These are phyloP conservation scores for Malachius bipustulatus DNA, from an alignment of 2,888 invertebrate species.

Conservation along the genomic window DNA sequence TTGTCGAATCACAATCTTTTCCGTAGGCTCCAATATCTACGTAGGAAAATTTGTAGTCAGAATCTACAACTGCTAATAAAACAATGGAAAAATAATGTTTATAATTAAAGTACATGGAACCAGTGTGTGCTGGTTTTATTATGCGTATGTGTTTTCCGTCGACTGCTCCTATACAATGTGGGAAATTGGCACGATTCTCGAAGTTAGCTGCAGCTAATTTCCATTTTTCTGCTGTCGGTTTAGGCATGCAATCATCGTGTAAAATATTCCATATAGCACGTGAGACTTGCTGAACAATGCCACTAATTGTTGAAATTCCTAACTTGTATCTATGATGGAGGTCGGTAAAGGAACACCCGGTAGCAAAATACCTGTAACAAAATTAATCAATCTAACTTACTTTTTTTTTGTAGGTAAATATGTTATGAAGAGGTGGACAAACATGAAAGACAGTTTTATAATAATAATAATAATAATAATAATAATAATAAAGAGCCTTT, in stretches of 20 bases:
- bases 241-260: slow-evolving; percentile 5
- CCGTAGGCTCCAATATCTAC: no score
- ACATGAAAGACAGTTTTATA: slow-evolving; percentile 3
- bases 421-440: slow-evolving; percentile 1
- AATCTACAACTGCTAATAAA: no score
- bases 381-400: no score
- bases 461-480: no score
- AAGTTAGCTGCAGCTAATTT: slow-evolving; percentile 10
- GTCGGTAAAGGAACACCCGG: slow-evolving; percentile 1
- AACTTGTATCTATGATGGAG: slow-evolving; percentile 4
- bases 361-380: slow-evolving; percentile 3
- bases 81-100: no score
- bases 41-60: no score
- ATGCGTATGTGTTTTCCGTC: slow-evolving; percentile 5
- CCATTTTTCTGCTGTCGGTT: slow-evolving; percentile 2
- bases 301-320: slow-evolving; percentile 5
- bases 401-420: not conserved
- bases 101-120: slow-evolving; percentile 10
- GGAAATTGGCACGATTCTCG: slow-evolving; percentile 16
- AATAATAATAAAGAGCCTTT: no score
- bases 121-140: slow-evolving; percentile 6
- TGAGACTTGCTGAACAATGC: slow-evolving; percentile 5
- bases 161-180: slow-evolving; percentile 14
- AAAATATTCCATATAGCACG: slow-evolving; percentile 4
- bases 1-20: slow-evolving; percentile 4